Percentiles rank a stretch among this genome's conserved stretches.
Conservation (phyloP, 2,888 invertebrate genomes). For the Scaptodrosophila latifasciaeformis region DNA sequence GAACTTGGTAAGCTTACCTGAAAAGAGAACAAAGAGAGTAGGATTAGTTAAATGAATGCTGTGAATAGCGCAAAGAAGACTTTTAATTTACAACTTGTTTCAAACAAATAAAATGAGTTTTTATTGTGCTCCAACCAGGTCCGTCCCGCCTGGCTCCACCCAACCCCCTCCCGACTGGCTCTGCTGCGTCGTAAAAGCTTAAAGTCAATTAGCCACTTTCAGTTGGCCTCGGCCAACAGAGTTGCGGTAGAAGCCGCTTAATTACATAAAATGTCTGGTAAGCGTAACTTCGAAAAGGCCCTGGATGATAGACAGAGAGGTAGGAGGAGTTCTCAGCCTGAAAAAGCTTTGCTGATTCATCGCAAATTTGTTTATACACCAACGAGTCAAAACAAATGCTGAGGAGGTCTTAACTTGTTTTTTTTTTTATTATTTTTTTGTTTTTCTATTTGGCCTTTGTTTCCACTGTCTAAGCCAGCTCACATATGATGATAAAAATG, state of each 20-base stretch:
- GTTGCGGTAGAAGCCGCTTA: conserved; percentile 41
- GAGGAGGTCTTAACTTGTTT: conserved; percentile 37
- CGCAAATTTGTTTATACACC: too few relatives aligned
- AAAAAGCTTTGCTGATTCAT: too few relatives aligned
- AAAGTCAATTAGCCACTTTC: conserved; percentile 56
- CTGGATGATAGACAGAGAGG: too few relatives aligned
- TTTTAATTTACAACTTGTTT: too few relatives aligned
- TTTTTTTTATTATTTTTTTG: too few relatives aligned
- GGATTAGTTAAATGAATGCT: not conserved
- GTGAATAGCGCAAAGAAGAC: not conserved
- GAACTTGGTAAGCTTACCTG: conserved; percentile 5
- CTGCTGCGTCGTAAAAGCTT: conserved; percentile 38
- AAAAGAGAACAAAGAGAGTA: not conserved
- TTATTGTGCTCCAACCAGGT: too few relatives aligned
- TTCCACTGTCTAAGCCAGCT: conserved; percentile 20
- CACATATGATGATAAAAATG: conserved; percentile 41
- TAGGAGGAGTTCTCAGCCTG: too few relatives aligned
- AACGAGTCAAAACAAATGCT: conserved; percentile 51
- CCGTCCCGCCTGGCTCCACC: not conserved
- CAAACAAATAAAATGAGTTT: too few relatives aligned
- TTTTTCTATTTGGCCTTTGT: conserved; percentile 1
- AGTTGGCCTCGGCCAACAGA: not conserved
- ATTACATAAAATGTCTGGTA: conserved; percentile 51
- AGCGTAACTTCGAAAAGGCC: conserved; percentile 32
- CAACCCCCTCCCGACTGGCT: not conserved